These are phyloP conservation scores for Scaptodrosophila latifasciaeformis DNA, from an alignment of 2,888 invertebrate species.

Conservation along the genomic window DNA sequence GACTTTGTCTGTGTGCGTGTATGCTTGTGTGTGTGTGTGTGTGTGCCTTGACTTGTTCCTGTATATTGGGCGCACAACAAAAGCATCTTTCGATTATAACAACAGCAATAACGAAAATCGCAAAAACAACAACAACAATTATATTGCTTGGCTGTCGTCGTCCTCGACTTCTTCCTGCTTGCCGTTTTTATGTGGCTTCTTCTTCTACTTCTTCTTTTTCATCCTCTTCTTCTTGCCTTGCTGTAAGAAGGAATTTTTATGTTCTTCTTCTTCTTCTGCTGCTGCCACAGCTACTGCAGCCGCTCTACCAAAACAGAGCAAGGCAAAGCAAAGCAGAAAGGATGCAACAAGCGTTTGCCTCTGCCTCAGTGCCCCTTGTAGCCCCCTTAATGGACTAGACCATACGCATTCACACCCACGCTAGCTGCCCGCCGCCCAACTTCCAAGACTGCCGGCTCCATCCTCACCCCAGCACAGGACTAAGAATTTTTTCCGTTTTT, in stretches of 20 bases:
- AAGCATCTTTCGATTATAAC: constrained; percentile 66
- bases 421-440: constrained; percentile 37
- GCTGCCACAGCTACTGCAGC: constrained; percentile 37
- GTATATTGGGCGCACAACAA: constrained; percentile 48
- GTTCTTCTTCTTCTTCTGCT: constrained; percentile 2
- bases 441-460: constrained; percentile 36
- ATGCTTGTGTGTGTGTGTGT: no score
- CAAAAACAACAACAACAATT: constrained; percentile 8
- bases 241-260: constrained; percentile 68
- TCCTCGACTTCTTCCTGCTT: constrained; percentile 15
- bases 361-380: no score
- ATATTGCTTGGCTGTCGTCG: constrained; percentile 17
- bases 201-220: background rate
- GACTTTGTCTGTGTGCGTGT: no score
- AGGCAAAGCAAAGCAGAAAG: no score
- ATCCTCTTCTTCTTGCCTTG: constrained; percentile 10
- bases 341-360: constrained; percentile 58
- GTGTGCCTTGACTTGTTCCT: no score
- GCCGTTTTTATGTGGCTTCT: constrained; percentile 21
- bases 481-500: constrained; percentile 16
- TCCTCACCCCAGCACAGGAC: no score
- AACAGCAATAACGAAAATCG: constrained; percentile 34
- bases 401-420: no score
- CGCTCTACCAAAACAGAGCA: no score
- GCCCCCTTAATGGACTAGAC: no score